Evolutionary conservation across 37 sponge, comb jelly and placozoan species (phyloP), one percentile per base, ranked within the genome.

Genomic region (Cliona cf. orientalis): DNA sequence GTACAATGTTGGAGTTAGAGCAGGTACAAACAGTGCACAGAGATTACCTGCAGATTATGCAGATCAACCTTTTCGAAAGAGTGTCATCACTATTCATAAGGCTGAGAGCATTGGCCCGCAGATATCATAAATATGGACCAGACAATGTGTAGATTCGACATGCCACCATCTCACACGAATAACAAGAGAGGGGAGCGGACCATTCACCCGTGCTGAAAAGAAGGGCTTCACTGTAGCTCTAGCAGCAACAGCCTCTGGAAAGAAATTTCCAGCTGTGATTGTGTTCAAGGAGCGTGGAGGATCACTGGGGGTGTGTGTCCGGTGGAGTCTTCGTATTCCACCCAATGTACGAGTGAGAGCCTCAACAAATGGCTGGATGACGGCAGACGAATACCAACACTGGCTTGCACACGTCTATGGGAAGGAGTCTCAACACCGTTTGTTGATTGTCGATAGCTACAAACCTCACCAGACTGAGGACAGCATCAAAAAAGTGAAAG

Each of bases 191-290:
- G 72, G n/a, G 72, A 23, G 80, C 1, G 67, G 29, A 2, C 26
- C 29, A 34, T 53, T 56, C 55, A 79, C 80, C 31, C 45, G 37
- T 26, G 69, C 80, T 29, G 53, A 66, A 39, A 79, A 79, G 69
- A 79, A 67, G 28, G 80, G 80, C 37, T 79, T 79, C 46, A 79
- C 80, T 36, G 80, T 79, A 55, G 80, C 80, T 19, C 56, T 67
- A 31, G 80, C 80, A 43, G 45, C 80, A 37, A 67, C 46, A 28
- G 80, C 68, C 2, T 4, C 53, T 35, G 56, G 80, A 39, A 46
- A 31, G 29, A 79, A 79, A 28, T 53, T 66, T 32, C 80, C 67
- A 5, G 80, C 80, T 6, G 38, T 66, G 7, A 79, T 79, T 34
- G 53, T 79, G 19, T 67, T 79, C 55, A 79, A 66, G 46, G 80